These are phyloP conservation scores for Oxyteleia sp. DNA, from an alignment of 2,888 invertebrate genomes.

Conservation along the genomic window DNA sequence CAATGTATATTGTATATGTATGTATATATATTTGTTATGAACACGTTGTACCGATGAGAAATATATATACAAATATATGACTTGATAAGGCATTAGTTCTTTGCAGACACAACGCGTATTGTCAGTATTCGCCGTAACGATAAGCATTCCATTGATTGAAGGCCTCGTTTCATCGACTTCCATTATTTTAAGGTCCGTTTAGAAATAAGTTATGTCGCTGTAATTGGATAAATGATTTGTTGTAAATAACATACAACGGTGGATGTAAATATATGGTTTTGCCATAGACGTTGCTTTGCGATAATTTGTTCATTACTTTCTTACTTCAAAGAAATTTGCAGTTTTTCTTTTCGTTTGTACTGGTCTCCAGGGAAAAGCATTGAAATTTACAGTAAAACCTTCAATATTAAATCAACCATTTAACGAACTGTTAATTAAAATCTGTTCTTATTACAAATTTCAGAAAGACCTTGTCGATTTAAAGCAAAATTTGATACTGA, in stretches of 20 bases:
- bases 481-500: no score
- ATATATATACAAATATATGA: conserved; percentile 58
- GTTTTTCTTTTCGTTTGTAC: not conserved
- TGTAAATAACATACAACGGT: conserved; percentile 67
- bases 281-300: conserved; percentile 59
- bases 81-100: conserved; percentile 38
- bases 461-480: no score
- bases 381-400: no score
- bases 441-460: no score
- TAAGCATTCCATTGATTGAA: conserved; percentile 61
- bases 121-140: conserved; percentile 52
- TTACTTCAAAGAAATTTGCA: no score
- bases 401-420: no score
- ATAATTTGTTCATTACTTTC: conserved; percentile 34
- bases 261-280: conserved; percentile 70
- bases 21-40: conserved; percentile 46
- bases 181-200: conserved; percentile 65
- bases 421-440: no score
- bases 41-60: conserved; percentile 10
- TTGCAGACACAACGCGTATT: conserved; percentile 37
- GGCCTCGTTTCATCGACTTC: conserved; percentile 62
- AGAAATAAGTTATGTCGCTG: conserved; percentile 66
- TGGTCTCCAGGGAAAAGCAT: no score
- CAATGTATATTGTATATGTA: conserved; percentile 22
- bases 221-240: conserved; percentile 62